These are phyloP conservation scores for Tetramorium parvispinum DNA, from an alignment of 1,140 invertebrate genomes.

Conservation along the genomic window DNA sequence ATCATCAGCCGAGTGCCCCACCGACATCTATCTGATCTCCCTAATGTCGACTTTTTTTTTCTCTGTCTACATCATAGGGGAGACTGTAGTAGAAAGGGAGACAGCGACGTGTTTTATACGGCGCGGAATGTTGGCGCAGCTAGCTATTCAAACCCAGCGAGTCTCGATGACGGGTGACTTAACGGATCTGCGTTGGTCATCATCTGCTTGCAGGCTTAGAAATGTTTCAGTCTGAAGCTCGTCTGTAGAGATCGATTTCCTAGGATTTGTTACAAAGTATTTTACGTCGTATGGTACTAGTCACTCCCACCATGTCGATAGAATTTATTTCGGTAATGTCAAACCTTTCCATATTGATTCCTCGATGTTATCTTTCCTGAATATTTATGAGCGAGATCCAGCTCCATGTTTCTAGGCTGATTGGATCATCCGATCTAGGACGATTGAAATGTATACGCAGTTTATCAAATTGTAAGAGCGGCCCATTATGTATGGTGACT, in stretches of 20 bases:
- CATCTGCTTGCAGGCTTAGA: neutral
- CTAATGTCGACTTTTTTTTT: neutral
- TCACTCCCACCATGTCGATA: too few relatives aligned
- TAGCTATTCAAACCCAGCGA: neutral
- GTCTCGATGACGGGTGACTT: neutral
- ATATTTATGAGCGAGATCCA: neutral
- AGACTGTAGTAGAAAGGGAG: neutral
- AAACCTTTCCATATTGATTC: neutral
- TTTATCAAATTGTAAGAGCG: conserved; percentile 5
- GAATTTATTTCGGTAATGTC: neutral
- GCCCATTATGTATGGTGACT: neutral
- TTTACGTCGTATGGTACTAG: neutral
- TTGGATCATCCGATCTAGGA: neutral
- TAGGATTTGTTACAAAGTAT: neutral
- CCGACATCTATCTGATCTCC: neutral
- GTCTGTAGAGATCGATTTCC: neutral
- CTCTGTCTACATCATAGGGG: neutral
- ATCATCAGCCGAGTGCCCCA: neutral
- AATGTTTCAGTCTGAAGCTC: neutral
- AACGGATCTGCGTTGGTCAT: neutral
- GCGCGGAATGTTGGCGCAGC: neutral
- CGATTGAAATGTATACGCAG: neutral
- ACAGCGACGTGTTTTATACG: neutral
- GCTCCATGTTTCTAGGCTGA: too few relatives aligned
- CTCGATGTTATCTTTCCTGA: neutral